Conservation (phyloP, 2,797 vertebrate species). For the Oreonectes daqikongensis region DNA sequence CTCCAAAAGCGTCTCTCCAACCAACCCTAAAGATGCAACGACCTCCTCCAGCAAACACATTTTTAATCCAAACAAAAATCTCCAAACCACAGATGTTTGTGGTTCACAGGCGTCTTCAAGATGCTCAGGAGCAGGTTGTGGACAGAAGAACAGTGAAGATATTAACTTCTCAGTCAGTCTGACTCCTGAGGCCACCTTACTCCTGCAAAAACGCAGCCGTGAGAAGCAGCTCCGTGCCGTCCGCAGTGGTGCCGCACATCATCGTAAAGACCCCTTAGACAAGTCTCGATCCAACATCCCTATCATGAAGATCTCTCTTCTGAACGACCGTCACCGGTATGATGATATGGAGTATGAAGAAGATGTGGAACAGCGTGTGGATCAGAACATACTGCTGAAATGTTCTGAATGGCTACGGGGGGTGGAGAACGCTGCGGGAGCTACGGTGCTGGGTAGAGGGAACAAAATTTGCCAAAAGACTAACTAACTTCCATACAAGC, state of each 20-base stretch:
- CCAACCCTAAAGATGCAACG: slow-evolving; percentile 47
- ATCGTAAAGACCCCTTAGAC: background rate
- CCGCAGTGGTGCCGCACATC: slow-evolving; percentile 32
- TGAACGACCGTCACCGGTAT: slow-evolving; percentile 83
- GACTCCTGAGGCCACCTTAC: slow-evolving; percentile 76
- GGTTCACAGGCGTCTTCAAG: slow-evolving; percentile 31
- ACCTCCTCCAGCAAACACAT: slow-evolving; percentile 56
- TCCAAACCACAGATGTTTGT: slow-evolving; percentile 19
- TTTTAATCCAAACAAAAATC: slow-evolving; percentile 44
- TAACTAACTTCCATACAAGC: background rate
- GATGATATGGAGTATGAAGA: slow-evolving; percentile 86
- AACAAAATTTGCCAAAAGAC: slow-evolving; percentile 34
- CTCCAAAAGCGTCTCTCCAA: background rate
- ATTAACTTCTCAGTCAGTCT: slow-evolving; percentile 73
- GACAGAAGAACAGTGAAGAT: slow-evolving; percentile 55
- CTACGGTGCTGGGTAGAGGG: background rate
- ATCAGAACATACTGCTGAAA: slow-evolving; percentile 80
- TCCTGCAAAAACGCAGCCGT: slow-evolving; percentile 74
- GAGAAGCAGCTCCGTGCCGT: slow-evolving; percentile 62
- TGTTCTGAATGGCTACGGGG: slow-evolving; percentile 89
- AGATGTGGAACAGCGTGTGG: slow-evolving; percentile 71
- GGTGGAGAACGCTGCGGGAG: slow-evolving; percentile 74
- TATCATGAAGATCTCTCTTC: slow-evolving; percentile 80
- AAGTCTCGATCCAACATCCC: slow-evolving; percentile 51
- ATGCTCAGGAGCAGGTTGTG: slow-evolving; percentile 31